phyloP scores from a whole-genome alignment of 2,113 vertebrate genomes.

The Microcebus lehilahytsara region DNA sequence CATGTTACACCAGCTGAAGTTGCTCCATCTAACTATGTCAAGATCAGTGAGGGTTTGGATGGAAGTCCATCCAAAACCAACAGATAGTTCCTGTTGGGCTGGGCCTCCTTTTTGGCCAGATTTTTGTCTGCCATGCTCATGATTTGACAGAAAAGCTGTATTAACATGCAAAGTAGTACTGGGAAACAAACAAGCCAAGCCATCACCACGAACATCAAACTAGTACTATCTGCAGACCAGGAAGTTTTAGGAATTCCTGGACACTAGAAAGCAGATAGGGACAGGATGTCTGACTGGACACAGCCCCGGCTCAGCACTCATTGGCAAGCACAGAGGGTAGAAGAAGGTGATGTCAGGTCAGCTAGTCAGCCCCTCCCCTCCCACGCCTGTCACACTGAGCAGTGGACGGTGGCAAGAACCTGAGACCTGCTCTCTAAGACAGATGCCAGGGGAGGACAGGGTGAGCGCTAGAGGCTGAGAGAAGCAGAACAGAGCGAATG shows the following conservation, averaged over 20 bases:
- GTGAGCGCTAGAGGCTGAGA: background rate
- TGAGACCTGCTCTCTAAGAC: background rate
- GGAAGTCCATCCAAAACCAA: background rate
- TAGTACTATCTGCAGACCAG: background rate
- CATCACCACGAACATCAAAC: background rate
- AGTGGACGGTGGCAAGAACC: background rate
- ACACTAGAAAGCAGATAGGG: background rate
- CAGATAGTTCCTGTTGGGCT: background rate
- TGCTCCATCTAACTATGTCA: too few relatives aligned
- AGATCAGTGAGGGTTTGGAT: background rate
- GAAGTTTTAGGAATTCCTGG: background rate
- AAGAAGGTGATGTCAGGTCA: background rate
- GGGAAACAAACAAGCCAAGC: background rate
- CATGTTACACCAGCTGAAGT: too few relatives aligned
- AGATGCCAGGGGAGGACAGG: background rate
- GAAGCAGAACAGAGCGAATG: background rate
- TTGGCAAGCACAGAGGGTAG: background rate
- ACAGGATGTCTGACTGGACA: background rate
- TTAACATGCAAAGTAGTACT: background rate
- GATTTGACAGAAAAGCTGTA: background rate
- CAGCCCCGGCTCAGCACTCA: background rate
- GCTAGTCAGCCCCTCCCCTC: too few relatives aligned
- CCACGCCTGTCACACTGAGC: rapidly evolving
- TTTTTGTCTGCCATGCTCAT: background rate
- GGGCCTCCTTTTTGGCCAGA: background rate